Conservation (phyloP, 2,797 vertebrate genomes). For the Channa striata region DNA sequence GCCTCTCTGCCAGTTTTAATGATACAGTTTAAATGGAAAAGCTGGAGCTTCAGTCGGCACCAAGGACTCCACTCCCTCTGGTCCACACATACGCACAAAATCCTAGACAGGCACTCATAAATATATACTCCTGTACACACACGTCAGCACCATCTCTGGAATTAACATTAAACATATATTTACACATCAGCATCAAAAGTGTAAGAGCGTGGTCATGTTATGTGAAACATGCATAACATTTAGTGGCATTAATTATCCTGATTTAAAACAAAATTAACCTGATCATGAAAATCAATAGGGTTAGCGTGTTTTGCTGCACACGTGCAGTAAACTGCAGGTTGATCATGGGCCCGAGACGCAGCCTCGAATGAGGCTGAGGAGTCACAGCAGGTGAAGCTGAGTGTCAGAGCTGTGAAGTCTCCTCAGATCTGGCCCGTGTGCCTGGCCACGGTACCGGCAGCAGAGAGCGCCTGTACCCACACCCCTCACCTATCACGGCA, state of each 20-base stretch:
- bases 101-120: slow-evolving; percentile 21
- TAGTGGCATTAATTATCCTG: too few relatives aligned
- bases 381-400: slow-evolving; percentile 63
- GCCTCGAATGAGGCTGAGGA: slow-evolving; percentile 41
- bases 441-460: slow-evolving; percentile 62
- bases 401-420: slow-evolving; percentile 73
- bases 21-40: slow-evolving; percentile 83
- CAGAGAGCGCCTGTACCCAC: slow-evolving; percentile 62
- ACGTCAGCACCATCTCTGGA: slow-evolving; percentile 3
- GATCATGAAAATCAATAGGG: too few relatives aligned
- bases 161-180: background rate
- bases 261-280: background rate
- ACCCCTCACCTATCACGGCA: slow-evolving; percentile 74
- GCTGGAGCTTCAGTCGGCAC: slow-evolving; percentile 75
- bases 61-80: slow-evolving; percentile 72
- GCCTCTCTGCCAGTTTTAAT: slow-evolving; percentile 78
- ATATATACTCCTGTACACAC: slow-evolving; percentile 14
- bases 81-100: slow-evolving; percentile 26
- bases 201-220: too few relatives aligned
- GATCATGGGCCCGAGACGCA: slow-evolving; percentile 49
- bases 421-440: slow-evolving; percentile 66
- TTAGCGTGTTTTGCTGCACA: too few relatives aligned
- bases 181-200: background rate
- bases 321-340: slow-evolving; percentile 30
- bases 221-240: too few relatives aligned